phyloP scores from a whole-genome alignment of 2,797 vertebrate genomes.

The Gymnoscopelus microlampas region DNA sequence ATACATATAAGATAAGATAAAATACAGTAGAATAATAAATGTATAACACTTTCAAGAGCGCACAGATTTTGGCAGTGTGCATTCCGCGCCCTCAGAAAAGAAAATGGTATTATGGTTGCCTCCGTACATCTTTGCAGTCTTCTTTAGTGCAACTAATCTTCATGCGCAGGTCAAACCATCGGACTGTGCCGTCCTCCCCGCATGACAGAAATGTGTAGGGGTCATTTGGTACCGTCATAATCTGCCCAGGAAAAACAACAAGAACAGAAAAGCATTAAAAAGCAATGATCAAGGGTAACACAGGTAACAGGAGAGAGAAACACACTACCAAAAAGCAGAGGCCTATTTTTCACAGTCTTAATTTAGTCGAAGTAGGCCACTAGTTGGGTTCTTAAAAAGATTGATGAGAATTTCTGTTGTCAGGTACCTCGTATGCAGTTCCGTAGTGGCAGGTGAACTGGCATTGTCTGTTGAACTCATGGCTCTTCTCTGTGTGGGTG shows the following conservation, averaged over 20 bases:
- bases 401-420: too few species aligned
- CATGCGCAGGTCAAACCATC: conserved; percentile 96
- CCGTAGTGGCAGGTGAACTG: conserved; percentile 98
- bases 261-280: too few species aligned
- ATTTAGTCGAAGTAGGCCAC: neutral
- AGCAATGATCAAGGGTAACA: neutral
- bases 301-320: neutral
- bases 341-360: conserved; percentile 4
- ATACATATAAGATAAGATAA: neutral
- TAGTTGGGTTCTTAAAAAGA: neutral
- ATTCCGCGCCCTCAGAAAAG: neutral
- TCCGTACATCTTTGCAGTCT: conserved; percentile 98
- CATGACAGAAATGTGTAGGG: conserved; percentile 97
- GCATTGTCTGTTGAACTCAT: conserved; percentile 94
- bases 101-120: neutral
- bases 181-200: conserved; percentile 96
- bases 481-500: conserved; percentile 94
- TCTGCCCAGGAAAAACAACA: conserved; percentile 70
- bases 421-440: conserved; percentile 95
- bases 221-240: conserved; percentile 98
- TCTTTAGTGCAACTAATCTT: conserved; percentile 98
- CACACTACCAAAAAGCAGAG: neutral
- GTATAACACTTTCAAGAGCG: too few species aligned
- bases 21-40: too few species aligned
- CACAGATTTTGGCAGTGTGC: too few species aligned